Evolutionary conservation across 1,140 invertebrate species (phyloP).

Genomic region (Drosophila nasuta): DNA sequence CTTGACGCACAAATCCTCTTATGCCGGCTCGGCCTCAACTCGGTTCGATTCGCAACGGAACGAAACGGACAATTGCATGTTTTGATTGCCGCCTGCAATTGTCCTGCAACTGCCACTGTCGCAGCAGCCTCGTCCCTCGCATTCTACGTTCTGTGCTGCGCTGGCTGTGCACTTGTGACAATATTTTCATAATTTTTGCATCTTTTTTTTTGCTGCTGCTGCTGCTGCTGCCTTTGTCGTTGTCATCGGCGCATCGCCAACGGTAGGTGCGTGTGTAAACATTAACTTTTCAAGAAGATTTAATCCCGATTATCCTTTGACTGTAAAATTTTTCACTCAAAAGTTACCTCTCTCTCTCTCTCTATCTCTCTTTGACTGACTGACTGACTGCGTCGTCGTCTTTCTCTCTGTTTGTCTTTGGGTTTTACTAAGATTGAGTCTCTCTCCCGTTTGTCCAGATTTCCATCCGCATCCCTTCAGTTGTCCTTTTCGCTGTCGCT

Average conservation of each 20-base stretch:
- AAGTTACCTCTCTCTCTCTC: slow-evolving; percentile 36
- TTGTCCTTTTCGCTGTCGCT: slow-evolving; percentile 1
- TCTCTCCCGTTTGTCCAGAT: slow-evolving; percentile 28
- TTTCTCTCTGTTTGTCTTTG: slow-evolving; percentile 66
- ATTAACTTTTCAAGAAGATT: slow-evolving; percentile 84
- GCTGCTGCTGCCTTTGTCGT: slow-evolving; percentile 24
- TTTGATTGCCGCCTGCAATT: slow-evolving; percentile 83
- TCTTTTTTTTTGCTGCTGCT: slow-evolving; percentile 59
- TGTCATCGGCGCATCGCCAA: slow-evolving; percentile 62
- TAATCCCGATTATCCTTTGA: slow-evolving; percentile 83
- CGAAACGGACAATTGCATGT: slow-evolving; percentile 77
- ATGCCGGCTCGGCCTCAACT: slow-evolving; percentile 56
- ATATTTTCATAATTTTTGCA: slow-evolving; percentile 84
- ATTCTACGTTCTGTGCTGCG: slow-evolving; percentile 24
- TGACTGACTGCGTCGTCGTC: slow-evolving; percentile 8
- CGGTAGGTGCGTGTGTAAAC: slow-evolving; percentile 83
- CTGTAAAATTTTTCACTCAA: slow-evolving; percentile 81
- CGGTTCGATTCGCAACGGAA: slow-evolving; percentile 68
- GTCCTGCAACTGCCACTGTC: slow-evolving; percentile 53
- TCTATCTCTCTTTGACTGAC: too few relatives aligned
- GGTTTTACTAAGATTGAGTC: slow-evolving; percentile 61
- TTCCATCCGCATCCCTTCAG: slow-evolving; percentile 20
- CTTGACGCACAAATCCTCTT: slow-evolving; percentile 82
- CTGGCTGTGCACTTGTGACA: slow-evolving; percentile 77
- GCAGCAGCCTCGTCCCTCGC: slow-evolving; percentile 12